Percentiles rank a stretch among this genome's conserved stretches.
These are phyloP conservation scores for Albula goreensis DNA, from an alignment of 2,113 vertebrate species.

Conservation along the genomic window DNA sequence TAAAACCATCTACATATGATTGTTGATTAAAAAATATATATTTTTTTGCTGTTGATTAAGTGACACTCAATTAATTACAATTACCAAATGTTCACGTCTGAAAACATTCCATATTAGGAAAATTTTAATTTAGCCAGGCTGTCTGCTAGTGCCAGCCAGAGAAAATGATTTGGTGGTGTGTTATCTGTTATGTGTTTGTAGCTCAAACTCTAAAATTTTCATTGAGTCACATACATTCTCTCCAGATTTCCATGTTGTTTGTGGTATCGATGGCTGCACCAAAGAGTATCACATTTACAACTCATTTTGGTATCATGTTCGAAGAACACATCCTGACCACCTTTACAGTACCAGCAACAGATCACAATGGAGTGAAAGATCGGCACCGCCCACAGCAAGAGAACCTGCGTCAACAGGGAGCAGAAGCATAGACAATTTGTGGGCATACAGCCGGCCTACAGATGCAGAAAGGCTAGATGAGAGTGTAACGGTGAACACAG, in stretches of 20 bases:
- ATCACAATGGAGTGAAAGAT: not conserved
- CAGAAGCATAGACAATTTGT: not conserved
- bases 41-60: too few species aligned
- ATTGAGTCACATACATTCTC: constrained; percentile 1
- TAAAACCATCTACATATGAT: too few species aligned
- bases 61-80: too few species aligned
- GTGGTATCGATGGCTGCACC: constrained; percentile 36
- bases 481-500: not conserved
- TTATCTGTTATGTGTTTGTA: too few species aligned
- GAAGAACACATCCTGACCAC: constrained; percentile 16
- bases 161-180: too few species aligned
- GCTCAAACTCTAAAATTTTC: not conserved
- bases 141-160: too few species aligned
- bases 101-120: too few species aligned
- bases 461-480: not conserved
- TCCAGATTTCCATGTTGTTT: constrained; percentile 35
- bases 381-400: not conserved
- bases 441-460: not conserved
- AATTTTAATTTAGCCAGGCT: too few species aligned
- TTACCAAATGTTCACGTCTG: too few species aligned
- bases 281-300: constrained; percentile 37
- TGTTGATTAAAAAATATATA: too few species aligned
- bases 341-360: constrained; percentile 18
- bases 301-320: constrained; percentile 31
- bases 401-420: not conserved